Percentiles rank a stretch among this genome's conserved stretches.
Evolutionary conservation across 2,888 invertebrate species (phyloP).

Genomic region (Drosophila algonquin): DNA sequence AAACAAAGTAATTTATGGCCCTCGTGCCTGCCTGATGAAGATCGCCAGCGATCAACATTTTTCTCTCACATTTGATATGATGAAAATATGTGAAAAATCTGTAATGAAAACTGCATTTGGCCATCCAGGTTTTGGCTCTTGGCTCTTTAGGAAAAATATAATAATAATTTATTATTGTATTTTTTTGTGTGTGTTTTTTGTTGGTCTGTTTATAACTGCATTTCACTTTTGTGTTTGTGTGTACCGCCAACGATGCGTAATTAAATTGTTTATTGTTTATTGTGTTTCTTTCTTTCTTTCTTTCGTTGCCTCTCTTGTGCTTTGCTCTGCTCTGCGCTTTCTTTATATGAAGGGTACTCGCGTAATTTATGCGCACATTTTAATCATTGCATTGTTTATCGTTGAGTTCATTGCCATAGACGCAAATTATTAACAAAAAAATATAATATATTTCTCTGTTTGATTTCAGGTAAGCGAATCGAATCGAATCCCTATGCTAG

Average conservation of each 20-base stretch:
- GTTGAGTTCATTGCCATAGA: conserved; percentile 40
- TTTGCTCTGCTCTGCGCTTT: conserved; percentile 25
- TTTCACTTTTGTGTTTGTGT: conserved; percentile 63
- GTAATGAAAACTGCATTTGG: conserved; percentile 14
- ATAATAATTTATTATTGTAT: conserved; percentile 34
- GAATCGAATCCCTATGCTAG: background rate
- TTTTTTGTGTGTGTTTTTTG: conserved; percentile 16
- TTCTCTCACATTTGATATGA: conserved; percentile 44
- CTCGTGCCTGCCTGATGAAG: conserved; percentile 26
- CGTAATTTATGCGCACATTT: conserved; percentile 47
- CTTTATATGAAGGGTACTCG: conserved; percentile 26
- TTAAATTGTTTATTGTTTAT: conserved; percentile 53
- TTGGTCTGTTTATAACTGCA: conserved; percentile 50
- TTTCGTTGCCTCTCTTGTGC: conserved; percentile 1
- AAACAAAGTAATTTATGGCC: conserved; percentile 40
- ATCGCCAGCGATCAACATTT: conserved; percentile 8
- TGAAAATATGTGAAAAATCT: conserved; percentile 12
- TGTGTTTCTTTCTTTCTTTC: conserved; percentile 51
- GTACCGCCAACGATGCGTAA: conserved; percentile 55
- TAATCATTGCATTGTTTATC: conserved; percentile 34
- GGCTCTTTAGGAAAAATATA: conserved; percentile 24
- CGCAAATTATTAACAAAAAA: conserved; percentile 18
- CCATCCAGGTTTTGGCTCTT: conserved; percentile 7
- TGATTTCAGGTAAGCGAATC: conserved; percentile 34
- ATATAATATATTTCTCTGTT: conserved; percentile 5